phyloP scores from a whole-genome alignment of 2,888 invertebrate species.

The Pyrrhia umbra region DNA sequence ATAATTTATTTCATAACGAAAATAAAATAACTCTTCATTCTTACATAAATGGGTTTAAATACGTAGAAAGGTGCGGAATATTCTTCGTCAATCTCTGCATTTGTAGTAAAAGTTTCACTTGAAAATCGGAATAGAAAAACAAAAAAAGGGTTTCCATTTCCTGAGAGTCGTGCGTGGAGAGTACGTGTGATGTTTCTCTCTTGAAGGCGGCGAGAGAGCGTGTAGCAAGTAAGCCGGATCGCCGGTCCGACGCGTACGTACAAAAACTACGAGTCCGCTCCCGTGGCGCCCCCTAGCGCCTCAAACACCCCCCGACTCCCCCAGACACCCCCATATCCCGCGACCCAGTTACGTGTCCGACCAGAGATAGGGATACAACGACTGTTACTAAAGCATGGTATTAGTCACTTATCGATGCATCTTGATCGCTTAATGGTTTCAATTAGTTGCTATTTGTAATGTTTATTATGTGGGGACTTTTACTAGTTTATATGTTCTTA shows the following conservation, averaged over 20 bases:
- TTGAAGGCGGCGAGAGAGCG: conserved; percentile 74
- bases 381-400: conserved; percentile 54
- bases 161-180: conserved; percentile 61
- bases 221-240: conserved; percentile 72
- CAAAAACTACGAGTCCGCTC: conserved; percentile 81
- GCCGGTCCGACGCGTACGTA: conserved; percentile 81
- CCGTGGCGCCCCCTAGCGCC: conserved; percentile 55
- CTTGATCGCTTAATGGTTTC: conserved; percentile 54
- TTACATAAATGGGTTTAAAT: not conserved
- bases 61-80: conserved; percentile 10
- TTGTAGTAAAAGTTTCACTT: conserved; percentile 35
- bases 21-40: no score
- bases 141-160: conserved; percentile 54
- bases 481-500: conserved; percentile 4
- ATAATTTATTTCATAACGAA: no score
- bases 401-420: conserved; percentile 57
- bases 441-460: conserved; percentile 44
- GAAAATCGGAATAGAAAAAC: conserved; percentile 31
- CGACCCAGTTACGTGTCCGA: conserved; percentile 79
- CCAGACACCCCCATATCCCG: conserved; percentile 64
- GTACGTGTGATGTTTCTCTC: conserved; percentile 66
- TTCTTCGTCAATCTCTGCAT: conserved; percentile 5
- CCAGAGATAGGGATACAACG: conserved; percentile 61
- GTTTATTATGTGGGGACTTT: conserved; percentile 45
- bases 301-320: conserved; percentile 48